These are phyloP conservation scores for Desoria tigrina DNA, from an alignment of 2,888 invertebrate species.

Conservation along the genomic window DNA sequence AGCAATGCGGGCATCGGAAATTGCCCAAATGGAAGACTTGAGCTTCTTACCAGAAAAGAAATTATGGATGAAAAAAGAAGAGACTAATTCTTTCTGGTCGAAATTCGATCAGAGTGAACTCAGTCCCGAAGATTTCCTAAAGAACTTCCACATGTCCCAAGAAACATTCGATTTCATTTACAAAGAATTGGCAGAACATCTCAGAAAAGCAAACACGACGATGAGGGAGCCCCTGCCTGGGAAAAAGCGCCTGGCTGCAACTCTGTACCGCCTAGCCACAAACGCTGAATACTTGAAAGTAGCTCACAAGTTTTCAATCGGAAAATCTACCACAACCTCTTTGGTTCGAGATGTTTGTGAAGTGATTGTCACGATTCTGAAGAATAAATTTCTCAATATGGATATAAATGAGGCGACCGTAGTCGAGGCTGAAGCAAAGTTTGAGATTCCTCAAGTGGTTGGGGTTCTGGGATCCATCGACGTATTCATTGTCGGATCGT, in stretches of 20 bases:
- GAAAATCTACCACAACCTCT: constrained; percentile 44
- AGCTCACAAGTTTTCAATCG: constrained; percentile 42
- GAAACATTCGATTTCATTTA: constrained; percentile 46
- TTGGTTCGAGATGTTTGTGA: constrained; percentile 46
- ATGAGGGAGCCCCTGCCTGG: constrained; percentile 41
- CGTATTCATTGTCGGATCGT: constrained; percentile 38
- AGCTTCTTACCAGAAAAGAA: constrained; percentile 33
- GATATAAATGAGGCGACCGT: constrained; percentile 9
- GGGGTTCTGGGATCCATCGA: constrained; percentile 44
- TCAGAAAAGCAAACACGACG: constrained; percentile 38
- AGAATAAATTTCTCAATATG: constrained; percentile 38
- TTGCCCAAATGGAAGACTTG: constrained; percentile 31
- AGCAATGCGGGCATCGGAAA: constrained; percentile 25
- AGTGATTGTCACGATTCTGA: constrained; percentile 39
- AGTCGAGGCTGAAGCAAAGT: constrained; percentile 15
- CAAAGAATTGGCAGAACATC: constrained; percentile 40
- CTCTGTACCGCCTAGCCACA: constrained; percentile 42
- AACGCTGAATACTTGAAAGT: constrained; percentile 46
- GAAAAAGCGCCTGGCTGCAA: constrained; percentile 46
- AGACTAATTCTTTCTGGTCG: constrained; percentile 40
- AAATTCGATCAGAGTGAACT: constrained; percentile 36
- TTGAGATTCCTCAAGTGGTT: constrained; percentile 41
- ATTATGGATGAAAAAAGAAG: constrained; percentile 37
- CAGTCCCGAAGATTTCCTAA: constrained; percentile 32
- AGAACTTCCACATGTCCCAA: constrained; percentile 44